Evolutionary conservation across 2,113 vertebrate genomes (phyloP).

Genomic region (Ciconia boyciana): DNA sequence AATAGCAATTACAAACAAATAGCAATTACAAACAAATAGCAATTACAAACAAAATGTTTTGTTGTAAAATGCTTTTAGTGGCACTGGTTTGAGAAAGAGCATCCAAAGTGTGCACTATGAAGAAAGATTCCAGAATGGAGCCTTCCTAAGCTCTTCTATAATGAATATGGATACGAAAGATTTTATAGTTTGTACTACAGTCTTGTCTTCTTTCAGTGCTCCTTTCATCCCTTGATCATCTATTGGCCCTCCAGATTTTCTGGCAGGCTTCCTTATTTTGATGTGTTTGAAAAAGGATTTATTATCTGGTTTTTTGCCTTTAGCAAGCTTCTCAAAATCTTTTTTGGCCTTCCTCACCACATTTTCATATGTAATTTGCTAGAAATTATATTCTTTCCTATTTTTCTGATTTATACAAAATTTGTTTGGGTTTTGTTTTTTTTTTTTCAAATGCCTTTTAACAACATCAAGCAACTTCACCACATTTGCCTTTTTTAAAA

Average conservation of each 20-base stretch:
- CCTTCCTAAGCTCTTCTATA: background rate
- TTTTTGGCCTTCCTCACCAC: background rate
- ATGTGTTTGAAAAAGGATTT: background rate
- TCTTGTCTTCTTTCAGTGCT: background rate
- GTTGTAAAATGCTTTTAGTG: background rate
- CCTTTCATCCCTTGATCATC: background rate
- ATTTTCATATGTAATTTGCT: background rate
- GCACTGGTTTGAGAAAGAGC: background rate
- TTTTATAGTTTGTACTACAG: background rate
- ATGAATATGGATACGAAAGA: background rate
- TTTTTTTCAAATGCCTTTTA: background rate
- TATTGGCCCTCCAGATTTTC: background rate
- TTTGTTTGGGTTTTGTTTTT: background rate
- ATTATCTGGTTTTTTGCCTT: background rate
- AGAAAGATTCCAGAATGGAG: background rate
- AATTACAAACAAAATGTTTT: background rate
- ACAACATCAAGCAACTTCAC: background rate
- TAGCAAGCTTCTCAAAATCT: background rate
- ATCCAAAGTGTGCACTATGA: background rate
- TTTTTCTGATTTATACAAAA: background rate
- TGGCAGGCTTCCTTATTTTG: background rate
- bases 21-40: background rate
- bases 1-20: background rate
- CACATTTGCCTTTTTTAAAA: background rate
- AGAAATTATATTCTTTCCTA: background rate